Base-by-base conservation (phyloP, 2,797 vertebrate genomes). In the Capromys pilorides region DNA sequence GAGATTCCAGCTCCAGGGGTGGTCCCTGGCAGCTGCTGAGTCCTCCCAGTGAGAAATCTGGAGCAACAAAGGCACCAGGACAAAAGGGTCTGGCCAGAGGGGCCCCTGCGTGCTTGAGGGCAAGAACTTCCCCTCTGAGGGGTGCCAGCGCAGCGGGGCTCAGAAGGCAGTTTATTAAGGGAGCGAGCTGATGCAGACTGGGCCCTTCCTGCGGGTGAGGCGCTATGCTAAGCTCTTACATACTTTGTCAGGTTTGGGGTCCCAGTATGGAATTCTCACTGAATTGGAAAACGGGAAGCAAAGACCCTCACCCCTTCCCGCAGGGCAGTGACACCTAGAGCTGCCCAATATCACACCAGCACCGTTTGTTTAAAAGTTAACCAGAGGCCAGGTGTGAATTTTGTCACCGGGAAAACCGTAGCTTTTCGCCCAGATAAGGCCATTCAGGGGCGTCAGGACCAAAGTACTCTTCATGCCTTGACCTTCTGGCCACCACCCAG, bases 1-100 rank as follows among this genome's bases (percentile, higher is more conserved):
- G 73, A 94, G 97, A 96, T 96, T 95, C 96, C 97, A 92, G 94
- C 93, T 92, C 92, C 97, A 49, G 33, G 96, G 97, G 96, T 93
- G 96, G 97, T 95, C 96, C 95, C 94, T 90, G 90, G 96, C 97
- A 96, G 97, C 96, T 89, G 96, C 96, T 77, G 73, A 49, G 84
- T 92, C 96, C 90, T 95, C 95, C 57, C 51, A 84, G 88, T 64
- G 24, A 96, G 97, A 95, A 95, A 11, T 69, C 83, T 54, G 96
- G 91, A 96, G 83, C 82, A 91, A 59, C 33, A 96, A 75, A 93
- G 89, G 28, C 13, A 19, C 22, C 41, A 39, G 75, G 83, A 96
- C 92, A 92, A 94, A 95, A 93, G 82, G 84, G 86, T 69, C 88
- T 91, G 92, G 94, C 91, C 39, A 39, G 62, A 51, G 86, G 80